Base-by-base conservation (phyloP, 2,888 invertebrate species). In the Erynnis tages region DNA sequence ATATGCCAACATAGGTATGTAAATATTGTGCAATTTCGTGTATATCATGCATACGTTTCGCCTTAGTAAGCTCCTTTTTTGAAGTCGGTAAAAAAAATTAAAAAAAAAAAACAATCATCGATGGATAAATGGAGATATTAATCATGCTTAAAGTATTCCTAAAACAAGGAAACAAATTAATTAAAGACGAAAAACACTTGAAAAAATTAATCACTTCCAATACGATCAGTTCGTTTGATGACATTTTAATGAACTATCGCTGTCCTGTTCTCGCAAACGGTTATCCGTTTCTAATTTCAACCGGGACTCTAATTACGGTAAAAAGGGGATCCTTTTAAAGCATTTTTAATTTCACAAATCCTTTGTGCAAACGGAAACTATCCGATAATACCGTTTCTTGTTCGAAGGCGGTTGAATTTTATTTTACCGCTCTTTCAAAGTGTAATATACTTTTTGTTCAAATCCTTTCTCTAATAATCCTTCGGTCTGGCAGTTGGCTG, bases 331-430 rank as follows among this genome's bases (percentile, higher is more conserved):
- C 32, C 32, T 23, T 49, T 47, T 49, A 41, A 49, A 49, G 49
- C 49, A 41, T 49, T 49, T 50, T 43, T 50, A 50, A 50, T 50
- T 43, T 50, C 43, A 50, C 35, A 49, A 49, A 49, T 49, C 41
- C 49, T 49, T 49, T 49, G 49, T 49, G 41, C 49, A 34, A 49
- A 41, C 49, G 49, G 49, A 49, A 49, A 49, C 49, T 50, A 50
- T 50, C 49, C 34, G 41, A 35, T 41, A 41, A 43, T 41, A 32
- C 17, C 49, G 25, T 11, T 41, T 34, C 16, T 41, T 34, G 40
- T 41, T 41, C 40, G 11, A 35, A 46, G 17, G 14, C 16, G 21
- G 25, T 49, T 40, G 32, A 34, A 41, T 49, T 41, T 49, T 49
- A 49, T 49, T 41, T 41, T 41, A 19, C 17, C 25, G 17, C 10